phyloP scores from a whole-genome alignment of 2,888 invertebrate genomes.

The Linyphia triangularis region DNA sequence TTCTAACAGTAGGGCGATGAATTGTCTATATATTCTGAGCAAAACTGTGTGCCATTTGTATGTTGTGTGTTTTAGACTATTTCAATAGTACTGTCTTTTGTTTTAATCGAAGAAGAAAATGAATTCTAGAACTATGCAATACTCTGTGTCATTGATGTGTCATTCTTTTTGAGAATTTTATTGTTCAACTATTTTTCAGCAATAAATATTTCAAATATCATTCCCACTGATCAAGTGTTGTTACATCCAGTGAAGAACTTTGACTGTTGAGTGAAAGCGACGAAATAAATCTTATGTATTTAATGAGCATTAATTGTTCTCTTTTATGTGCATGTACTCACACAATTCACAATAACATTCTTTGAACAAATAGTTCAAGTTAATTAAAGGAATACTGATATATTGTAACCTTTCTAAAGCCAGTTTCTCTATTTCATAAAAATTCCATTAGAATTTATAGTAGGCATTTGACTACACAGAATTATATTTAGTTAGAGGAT shows the following conservation, averaged over 20 bases:
- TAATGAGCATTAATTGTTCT: conserved; percentile 26
- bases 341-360: neutral
- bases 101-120: conserved; percentile 22
- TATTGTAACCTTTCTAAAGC: no score
- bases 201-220: conserved; percentile 72
- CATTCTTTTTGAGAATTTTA: conserved; percentile 65
- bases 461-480: no score
- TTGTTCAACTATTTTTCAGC: conserved; percentile 73
- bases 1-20: conserved; percentile 26
- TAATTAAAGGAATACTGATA: no score
- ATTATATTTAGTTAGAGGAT: no score
- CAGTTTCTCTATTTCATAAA: no score
- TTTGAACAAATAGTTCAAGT: no score
- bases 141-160: conserved; percentile 48
- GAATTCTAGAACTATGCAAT: conserved; percentile 51
- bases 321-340: neutral
- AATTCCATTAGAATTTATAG: no score
- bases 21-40: conserved; percentile 5
- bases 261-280: conserved; percentile 72
- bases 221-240: conserved; percentile 71
- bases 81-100: conserved; percentile 50
- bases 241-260: conserved; percentile 66
- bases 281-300: conserved; percentile 74
- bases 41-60: conserved; percentile 59
- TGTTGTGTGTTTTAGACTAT: conserved; percentile 58